Base-by-base conservation (phyloP, 2,113 vertebrate genomes). In the Onychorhynchus coronatus region DNA sequence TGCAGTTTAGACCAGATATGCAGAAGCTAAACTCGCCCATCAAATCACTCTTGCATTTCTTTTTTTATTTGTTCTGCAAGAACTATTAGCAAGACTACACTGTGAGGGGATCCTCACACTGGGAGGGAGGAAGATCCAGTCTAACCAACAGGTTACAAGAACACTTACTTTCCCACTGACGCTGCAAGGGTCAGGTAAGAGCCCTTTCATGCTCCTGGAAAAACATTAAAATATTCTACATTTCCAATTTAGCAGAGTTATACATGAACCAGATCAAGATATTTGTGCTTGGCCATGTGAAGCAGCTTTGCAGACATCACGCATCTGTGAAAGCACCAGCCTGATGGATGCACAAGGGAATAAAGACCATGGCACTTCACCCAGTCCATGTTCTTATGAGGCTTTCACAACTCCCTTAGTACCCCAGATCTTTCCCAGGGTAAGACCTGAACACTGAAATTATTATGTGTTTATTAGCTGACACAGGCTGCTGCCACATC, bases 401-500 rank as follows among this genome's bases (percentile, higher is more conserved):
- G 47, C 9, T 91, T 61, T 12, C 41, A 30, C 28, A 56, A 27
- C 46, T 12, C n/a, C 24, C 50, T 56, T 20, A 17, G 23, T 2
- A 42, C 25, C 27, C 0, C 0, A 66, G 41, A 30, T 50, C 21
- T 74, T 31, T 55, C 41, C 23, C n/a, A 22, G 5, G 13, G 1
- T 12, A 7, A 9, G 12, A 66, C 37, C 14, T 50, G 21, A 46
- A 46, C 41, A 15, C 9, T 5, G 39, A 22, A 20, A 4, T 19
- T 35, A 13, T 33, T 50, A 21, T 12, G 18, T 33, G 28, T 2
- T 55, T 68, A 3, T 5, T 3, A 12, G 39, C 30, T 37, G 55
- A 8, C 5, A 2, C 2, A 15, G 19, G 28, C 37, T 91, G 44
- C 66, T 68, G 61, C 17, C 27, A 4, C 2, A 4, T 23, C 66